Base-by-base conservation (phyloP, 2,113 vertebrate species). In the Sylvietta virens region DNA sequence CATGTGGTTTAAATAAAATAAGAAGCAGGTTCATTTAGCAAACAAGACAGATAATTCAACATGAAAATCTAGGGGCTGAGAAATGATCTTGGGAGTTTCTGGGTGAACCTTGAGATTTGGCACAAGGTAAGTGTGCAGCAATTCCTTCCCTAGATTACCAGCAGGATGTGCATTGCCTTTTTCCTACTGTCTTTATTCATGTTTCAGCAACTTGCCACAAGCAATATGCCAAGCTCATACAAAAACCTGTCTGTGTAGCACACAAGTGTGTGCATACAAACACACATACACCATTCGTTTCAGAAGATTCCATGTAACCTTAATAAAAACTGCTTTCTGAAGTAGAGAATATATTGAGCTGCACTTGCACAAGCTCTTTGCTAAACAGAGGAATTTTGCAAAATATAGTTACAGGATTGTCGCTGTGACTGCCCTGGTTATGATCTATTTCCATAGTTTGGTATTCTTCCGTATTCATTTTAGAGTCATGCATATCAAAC, bases 201-300 rank as follows among this genome's bases (percentile, higher is more conserved):
- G 97, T 98, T 97, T 98, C 95, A 97, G 85, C 92, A 97, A 79
- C 84, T 97, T 98, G 97, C 97, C 97, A 97, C 96, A 97, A 97
- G 90, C 87, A 96, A 96, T 98, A 96, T 97, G 90, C 85, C 96
- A 95, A 96, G 40, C 88, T 96, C 91, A 48, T 77, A 94, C 77
- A 77, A 94, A 91, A 82, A 58, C 84, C 45, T 73, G 37, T 45
- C 61, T 64, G 53, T 67, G 76, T 40, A 76, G 53, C 64, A 76
- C 72, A 44, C 4, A 26, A 40, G 50, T 64, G 26, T 35, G 72
- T 81, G 54, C 73, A 81, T 56, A 69, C 19, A 71, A 90, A 78
- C n/a, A 64, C 64, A 73, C 31, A 61, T 33, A 48, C 48, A 35
- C 39, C 2, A 3, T n/a, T 78, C 58, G 66, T 48, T 77, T 57